Evolutionary conservation across 2,113 vertebrate genomes (phyloP), one percentile per base, ranked within the genome.

Genomic region (Mystacornis crossleyi): DNA sequence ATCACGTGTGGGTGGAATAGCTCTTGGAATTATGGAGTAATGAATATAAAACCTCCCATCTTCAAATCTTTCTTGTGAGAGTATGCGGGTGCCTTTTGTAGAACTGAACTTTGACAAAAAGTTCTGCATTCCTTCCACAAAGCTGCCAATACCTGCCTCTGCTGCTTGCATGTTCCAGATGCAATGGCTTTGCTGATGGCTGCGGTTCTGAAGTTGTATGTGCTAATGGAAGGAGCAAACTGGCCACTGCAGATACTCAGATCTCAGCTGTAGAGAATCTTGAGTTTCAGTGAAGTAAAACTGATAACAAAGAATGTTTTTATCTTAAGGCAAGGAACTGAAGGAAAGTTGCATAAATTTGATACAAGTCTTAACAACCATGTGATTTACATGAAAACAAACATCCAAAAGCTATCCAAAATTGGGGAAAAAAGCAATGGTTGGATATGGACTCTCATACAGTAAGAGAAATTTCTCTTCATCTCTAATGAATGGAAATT

Each of bases 391-490:
- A 93, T 95, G 70, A 54, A 55, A 83, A 38, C 81, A 88, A 83
- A 94, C 58, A 86, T 82, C 85, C 79, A 85, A 90, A 95, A 93
- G 54, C 58, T 88, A 77, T 80, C 51, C 88, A 94, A 94, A 96
- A 93, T 70, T 95, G 90, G 95, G 64, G 62, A 1, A 70, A 77
- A 89, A 93, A 77, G 87, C 78, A 94, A 3, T 95, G 90, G 74
- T 91, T 93, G 90, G 87, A 90, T 92, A 86, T 93, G 95, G 95
- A 95, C 75, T 95, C 75, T 70, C 33, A 34, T 91, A 96, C 92
- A 96, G 71, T 87, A 93, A 95, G 91, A 95, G 70, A 93, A 92
- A 93, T 88, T 91, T 95, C 66, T 96, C 84, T 45, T 95, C 60
- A 2, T 96, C 55, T 89, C 67, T 95, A 90, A 58, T 69, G 51